Evolutionary conservation across 1,140 invertebrate genomes (phyloP).

Genomic region (Hypsibius dujardini): DNA sequence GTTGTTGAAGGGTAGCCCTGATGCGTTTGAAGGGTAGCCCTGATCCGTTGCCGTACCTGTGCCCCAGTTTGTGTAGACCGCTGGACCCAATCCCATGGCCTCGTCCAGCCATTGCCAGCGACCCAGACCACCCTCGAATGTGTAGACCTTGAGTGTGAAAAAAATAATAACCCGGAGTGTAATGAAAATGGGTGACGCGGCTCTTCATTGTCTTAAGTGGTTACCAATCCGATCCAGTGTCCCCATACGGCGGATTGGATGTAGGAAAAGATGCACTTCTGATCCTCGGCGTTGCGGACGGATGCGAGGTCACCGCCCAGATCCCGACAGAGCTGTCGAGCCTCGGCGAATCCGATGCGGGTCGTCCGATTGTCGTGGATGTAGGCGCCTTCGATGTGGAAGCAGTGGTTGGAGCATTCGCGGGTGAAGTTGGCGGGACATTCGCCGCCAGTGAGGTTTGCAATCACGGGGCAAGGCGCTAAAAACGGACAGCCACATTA

Average conservation of each 20-base stretch:
- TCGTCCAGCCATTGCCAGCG: not conserved
- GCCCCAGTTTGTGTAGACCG: not conserved
- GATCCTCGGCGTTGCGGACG: not conserved
- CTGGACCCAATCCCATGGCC: not conserved
- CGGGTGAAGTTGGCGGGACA: not conserved
- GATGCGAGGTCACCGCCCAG: constrained; percentile 7
- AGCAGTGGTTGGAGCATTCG: constrained; percentile 9
- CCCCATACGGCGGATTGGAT: not conserved
- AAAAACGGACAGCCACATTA: no score
- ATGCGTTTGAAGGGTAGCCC: no score
- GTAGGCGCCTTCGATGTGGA: not conserved
- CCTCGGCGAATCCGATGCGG: not conserved
- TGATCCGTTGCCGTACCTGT: not conserved
- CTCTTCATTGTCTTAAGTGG: not conserved
- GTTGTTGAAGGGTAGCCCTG: not conserved
- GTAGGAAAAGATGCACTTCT: not conserved
- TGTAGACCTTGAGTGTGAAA: not conserved
- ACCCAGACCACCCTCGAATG: not conserved
- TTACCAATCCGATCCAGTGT: not conserved
- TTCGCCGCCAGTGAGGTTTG: not conserved
- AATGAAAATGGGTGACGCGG: no score
- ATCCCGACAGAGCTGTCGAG: not conserved
- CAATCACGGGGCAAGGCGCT: not conserved
- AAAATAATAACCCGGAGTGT: no score
- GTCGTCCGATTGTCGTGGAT: not conserved